Percentiles rank a stretch among this genome's conserved stretches.
These are phyloP conservation scores for Malachius bipustulatus DNA, from an alignment of 2,888 invertebrate species.

Conservation along the genomic window DNA sequence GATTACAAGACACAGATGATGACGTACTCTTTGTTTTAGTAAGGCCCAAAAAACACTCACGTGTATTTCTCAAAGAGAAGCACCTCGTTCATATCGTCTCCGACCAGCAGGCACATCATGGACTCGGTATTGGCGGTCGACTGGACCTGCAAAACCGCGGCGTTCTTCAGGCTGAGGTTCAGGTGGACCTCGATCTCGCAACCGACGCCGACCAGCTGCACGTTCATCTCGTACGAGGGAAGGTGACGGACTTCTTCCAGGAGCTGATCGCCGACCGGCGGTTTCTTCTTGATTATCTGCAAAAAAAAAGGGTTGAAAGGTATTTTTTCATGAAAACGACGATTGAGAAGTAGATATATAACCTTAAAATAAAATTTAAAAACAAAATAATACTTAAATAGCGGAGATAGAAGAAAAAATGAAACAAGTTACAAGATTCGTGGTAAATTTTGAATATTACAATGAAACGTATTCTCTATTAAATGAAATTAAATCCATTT, in stretches of 20 bases:
- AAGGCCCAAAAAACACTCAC: slow-evolving; percentile 33
- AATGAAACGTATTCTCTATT: no score
- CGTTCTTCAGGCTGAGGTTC: slow-evolving; percentile 35
- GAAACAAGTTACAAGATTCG: no score
- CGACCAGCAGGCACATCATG: slow-evolving; percentile 48
- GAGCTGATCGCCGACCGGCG: slow-evolving; percentile 59
- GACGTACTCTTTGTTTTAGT: no score
- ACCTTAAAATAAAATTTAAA: no score
- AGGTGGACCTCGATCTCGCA: slow-evolving; percentile 16
- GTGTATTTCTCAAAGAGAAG: slow-evolving; percentile 43
- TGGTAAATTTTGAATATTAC: no score
- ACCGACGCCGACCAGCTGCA: slow-evolving; percentile 29
- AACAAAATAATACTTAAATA: no score
- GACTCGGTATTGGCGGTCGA: slow-evolving; percentile 42
- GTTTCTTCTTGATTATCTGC: slow-evolving; percentile 59
- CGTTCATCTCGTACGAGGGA: slow-evolving; percentile 47
- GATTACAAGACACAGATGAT: background rate
- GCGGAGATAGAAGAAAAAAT: no score
- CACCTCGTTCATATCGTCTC: slow-evolving; percentile 52
- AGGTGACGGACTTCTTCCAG: slow-evolving; percentile 48
- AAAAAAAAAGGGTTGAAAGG: no score
- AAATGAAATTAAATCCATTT: background rate
- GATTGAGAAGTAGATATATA: no score
- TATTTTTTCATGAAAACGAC: no score
- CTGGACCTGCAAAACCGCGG: slow-evolving; percentile 36